Conservation (phyloP, 2,888 invertebrate genomes). For the Xanthorhoe spadicearia region DNA sequence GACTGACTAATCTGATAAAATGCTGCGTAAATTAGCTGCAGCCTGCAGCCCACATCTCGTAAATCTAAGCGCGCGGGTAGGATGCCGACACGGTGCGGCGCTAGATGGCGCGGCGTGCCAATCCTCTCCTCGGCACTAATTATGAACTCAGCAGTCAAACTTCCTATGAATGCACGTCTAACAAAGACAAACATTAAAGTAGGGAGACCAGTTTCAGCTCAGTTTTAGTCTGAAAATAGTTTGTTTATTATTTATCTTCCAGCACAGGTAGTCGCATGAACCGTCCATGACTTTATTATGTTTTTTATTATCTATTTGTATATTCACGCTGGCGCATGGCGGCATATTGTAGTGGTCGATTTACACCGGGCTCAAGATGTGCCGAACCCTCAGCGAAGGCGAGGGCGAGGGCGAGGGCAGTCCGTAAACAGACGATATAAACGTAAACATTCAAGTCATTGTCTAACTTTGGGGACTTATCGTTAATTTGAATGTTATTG, state of each 20-base stretch:
- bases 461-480: slow-evolving; percentile 19
- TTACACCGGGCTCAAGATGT: not conserved
- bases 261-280: not conserved
- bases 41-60: no score
- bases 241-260: not conserved
- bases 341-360: not conserved
- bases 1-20: not conserved
- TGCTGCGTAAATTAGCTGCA: not conserved
- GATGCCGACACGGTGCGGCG: no score
- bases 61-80: not conserved
- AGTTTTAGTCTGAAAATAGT: not conserved
- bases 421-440: slow-evolving; percentile 28
- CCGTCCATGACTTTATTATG: not conserved
- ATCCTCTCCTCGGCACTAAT: not conserved
- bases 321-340: not conserved
- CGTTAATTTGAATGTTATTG: slow-evolving; percentile 31
- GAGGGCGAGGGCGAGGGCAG: slow-evolving; percentile 1
- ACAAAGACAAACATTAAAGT: not conserved
- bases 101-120: not conserved
- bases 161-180: not conserved
- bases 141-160: not conserved
- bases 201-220: not conserved
- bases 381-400: not conserved
- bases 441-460: slow-evolving; percentile 21
- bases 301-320: no score